Conservation (phyloP, 1,140 invertebrate genomes). For the Tetragonula clypearis region DNA sequence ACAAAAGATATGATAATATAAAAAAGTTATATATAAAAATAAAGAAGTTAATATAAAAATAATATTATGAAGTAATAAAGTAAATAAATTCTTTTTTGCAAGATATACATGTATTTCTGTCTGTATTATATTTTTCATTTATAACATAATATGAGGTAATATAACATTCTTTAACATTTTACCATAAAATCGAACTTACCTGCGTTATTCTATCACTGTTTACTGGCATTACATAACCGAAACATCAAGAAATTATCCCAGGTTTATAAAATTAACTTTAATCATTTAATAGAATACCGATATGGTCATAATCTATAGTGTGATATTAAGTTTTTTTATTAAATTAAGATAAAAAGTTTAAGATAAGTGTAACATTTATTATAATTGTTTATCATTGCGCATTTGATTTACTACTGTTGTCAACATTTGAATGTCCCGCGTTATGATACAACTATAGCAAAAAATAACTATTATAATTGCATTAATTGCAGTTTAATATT, state of each 20-base stretch:
- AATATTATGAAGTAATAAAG: background rate
- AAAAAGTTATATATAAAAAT: background rate
- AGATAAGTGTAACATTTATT: slow-evolving; percentile 14
- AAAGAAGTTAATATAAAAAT: background rate
- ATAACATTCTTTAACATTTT: slow-evolving; percentile 8
- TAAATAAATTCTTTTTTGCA: background rate
- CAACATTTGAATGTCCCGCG: slow-evolving; percentile 31
- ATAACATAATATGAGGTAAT: background rate
- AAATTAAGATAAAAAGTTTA: background rate
- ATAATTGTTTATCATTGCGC: slow-evolving; percentile 70
- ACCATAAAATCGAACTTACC: slow-evolving; percentile 63
- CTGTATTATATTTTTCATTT: background rate
- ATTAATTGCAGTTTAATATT: background rate
- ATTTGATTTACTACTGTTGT: slow-evolving; percentile 26
- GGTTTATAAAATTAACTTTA: background rate
- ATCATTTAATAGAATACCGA: slow-evolving; percentile 33
- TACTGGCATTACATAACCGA: slow-evolving; percentile 80
- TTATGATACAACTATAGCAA: background rate
- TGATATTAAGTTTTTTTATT: background rate
- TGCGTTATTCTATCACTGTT: slow-evolving; percentile 70
- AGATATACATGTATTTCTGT: background rate
- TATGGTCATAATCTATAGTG: slow-evolving; percentile 7
- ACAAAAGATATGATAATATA: background rate
- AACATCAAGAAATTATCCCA: slow-evolving; percentile 14
- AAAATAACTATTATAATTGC: background rate